Evolutionary conservation across 2,888 invertebrate genomes (phyloP), one percentile per base, ranked within the genome.

Genomic region (Lithophane semibrunnea): DNA sequence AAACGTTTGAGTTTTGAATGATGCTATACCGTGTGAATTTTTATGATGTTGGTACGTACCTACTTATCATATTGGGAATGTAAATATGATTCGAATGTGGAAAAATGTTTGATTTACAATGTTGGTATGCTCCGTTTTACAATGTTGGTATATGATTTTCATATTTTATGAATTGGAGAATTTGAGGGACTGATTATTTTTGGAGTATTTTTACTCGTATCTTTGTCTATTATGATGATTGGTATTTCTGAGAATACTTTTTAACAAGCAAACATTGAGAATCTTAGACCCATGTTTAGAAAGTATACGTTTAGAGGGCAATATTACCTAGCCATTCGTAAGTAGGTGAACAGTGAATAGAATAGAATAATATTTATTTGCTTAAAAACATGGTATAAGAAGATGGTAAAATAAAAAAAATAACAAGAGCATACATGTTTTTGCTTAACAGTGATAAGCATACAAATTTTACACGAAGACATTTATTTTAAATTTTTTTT

Each of bases 1-100:
- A 84, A 77, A 77, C 77, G 83, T 64, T 85, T 82, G 83, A 78
- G 52, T 77, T 84, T 82, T 72, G 82, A 84, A 72, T 60, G 82
- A 77, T 63, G 63, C 64, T 68, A 84, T 83, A 75, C 61, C 54
- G 52, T 65, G 73, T 70, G 83, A 67, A 24, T 75, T 80, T 81
- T 82, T 79, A 83, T 79, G 67, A 78, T 63, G 67, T 71, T 29
- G 47, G 58, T 56, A 72, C 21, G 69, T 64, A 79, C 24, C 18
- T 70, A 69, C 76, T 56, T 70, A 56, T 24, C 61, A 24, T 71
- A 73, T 83, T 77, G 65, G 9, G 60, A 49, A 69, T 75, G 81
- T 66, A 75, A 75, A 83, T 75, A 74, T 68, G 68, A 85, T 77
- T 74, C 56, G 71, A 80, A 81, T 73, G 63, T 72, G 56, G 52